Percentiles rank a stretch among this genome's conserved stretches.
phyloP scores from a whole-genome alignment of 2,113 vertebrate genomes.

The Lota lota region DNA sequence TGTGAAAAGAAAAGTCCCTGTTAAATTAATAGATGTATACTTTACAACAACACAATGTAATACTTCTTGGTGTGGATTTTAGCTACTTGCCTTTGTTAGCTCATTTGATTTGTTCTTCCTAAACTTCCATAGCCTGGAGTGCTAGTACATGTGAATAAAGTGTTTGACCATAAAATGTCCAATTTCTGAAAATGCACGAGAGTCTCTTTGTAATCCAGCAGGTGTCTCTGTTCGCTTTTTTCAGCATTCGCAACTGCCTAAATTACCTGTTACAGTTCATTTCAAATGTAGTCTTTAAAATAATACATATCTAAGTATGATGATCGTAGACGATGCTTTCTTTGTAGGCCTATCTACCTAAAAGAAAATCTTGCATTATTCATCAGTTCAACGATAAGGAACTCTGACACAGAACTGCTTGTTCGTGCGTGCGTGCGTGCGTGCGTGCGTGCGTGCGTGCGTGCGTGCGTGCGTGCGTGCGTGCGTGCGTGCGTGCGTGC shows the following conservation, averaged over 20 bases:
- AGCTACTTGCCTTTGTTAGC: constrained; percentile 49
- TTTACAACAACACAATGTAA: constrained; percentile 49
- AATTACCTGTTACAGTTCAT: no score
- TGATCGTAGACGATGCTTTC: no score
- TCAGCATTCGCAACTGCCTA: background rate
- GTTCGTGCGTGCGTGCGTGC: no score
- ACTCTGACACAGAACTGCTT: no score
- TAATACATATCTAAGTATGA: no score
- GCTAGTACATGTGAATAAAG: constrained; percentile 70
- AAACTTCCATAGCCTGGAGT: constrained; percentile 51
- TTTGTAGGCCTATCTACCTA: no score
- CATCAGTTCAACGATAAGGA: no score
- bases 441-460: no score
- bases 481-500: no score
- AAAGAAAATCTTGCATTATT: no score
- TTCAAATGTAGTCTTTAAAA: no score
- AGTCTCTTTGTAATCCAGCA: constrained; percentile 43
- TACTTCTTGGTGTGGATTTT: constrained; percentile 57
- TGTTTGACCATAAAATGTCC: constrained; percentile 47
- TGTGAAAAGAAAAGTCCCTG: constrained; percentile 53
- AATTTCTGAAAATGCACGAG: constrained; percentile 18
- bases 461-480: no score
- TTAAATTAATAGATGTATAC: constrained; percentile 40
- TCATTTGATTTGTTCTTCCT: constrained; percentile 18
- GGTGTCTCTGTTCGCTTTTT: constrained; percentile 50